These are phyloP conservation scores for Pantherophis alleghaniensis DNA, from an alignment of 2,797 vertebrate species.

Conservation along the genomic window DNA sequence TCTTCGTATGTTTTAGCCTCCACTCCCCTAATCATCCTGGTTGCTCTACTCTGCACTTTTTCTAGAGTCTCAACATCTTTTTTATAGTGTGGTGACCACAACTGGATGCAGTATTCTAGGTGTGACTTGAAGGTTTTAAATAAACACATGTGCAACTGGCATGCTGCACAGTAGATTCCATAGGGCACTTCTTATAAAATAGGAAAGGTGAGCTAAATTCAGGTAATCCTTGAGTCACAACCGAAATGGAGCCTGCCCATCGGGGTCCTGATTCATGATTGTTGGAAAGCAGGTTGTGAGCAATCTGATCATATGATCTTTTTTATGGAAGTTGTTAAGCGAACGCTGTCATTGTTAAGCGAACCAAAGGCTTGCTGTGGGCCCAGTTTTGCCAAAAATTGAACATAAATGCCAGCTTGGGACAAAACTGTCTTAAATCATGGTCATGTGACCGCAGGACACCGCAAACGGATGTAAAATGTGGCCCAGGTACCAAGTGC, in stretches of 20 bases:
- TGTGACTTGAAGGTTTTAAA: not conserved
- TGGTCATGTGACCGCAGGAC: not conserved
- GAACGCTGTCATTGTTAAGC: not conserved
- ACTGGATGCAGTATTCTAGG: too few species aligned
- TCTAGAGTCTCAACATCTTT: too few species aligned
- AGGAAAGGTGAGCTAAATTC: not conserved
- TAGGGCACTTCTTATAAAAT: not conserved
- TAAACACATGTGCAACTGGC: not conserved
- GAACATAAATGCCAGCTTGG: not conserved
- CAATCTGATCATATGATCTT: not conserved
- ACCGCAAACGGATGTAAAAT: not conserved
- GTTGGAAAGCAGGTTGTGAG: not conserved
- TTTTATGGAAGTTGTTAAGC: not conserved
- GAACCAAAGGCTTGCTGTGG: not conserved
- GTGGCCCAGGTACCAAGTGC: not conserved
- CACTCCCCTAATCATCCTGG: too few species aligned
- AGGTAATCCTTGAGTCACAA: not conserved
- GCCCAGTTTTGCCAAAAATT: not conserved
- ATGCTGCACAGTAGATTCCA: not conserved
- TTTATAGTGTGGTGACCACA: too few species aligned
- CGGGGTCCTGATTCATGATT: not conserved
- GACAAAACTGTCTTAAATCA: not conserved
- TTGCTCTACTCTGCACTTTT: too few species aligned
- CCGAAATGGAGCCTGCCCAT: not conserved
- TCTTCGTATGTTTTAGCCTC: too few species aligned